phyloP scores from a whole-genome alignment of 2,888 invertebrate genomes.

The Coecobrya sp. region DNA sequence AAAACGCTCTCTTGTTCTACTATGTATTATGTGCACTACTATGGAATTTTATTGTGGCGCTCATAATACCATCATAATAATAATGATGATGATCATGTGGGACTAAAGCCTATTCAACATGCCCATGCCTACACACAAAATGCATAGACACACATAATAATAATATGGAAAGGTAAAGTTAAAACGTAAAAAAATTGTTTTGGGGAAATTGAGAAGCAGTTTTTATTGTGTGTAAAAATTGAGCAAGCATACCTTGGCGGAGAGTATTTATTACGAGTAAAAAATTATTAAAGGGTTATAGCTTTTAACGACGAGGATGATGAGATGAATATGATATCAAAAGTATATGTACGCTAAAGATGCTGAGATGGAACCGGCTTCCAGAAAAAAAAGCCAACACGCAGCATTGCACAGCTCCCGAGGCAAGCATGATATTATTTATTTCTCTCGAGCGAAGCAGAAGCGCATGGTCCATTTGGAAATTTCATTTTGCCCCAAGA shows the following conservation, averaged over 20 bases:
- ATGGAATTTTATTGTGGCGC: too few relatives aligned
- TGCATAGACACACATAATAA: not conserved
- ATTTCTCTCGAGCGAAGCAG: not conserved
- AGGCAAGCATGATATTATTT: not conserved
- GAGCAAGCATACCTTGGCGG: not conserved
- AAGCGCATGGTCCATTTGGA: slow-evolving; percentile 4
- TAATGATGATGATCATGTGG: not conserved
- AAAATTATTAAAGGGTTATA: not conserved
- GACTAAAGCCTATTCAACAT: slow-evolving; percentile 5
- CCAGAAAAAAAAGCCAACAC: not conserved
- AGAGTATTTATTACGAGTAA: too few relatives aligned
- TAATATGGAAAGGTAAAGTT: not conserved
- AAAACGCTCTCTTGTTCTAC: too few relatives aligned
- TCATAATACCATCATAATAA: not conserved
- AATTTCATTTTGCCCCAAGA: not conserved
- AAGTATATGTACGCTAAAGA: not conserved
- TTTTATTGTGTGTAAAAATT: slow-evolving; percentile 10
- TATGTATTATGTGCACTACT: too few relatives aligned
- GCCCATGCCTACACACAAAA: too few relatives aligned
- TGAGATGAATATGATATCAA: not conserved
- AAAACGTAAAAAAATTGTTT: not conserved
- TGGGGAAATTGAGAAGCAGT: not conserved
- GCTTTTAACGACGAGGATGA: not conserved
- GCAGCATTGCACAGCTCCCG: too few relatives aligned
- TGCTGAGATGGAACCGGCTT: not conserved